These are phyloP conservation scores for Yponomeuta plumbellus DNA, from an alignment of 2,888 invertebrate genomes.

Conservation along the genomic window DNA sequence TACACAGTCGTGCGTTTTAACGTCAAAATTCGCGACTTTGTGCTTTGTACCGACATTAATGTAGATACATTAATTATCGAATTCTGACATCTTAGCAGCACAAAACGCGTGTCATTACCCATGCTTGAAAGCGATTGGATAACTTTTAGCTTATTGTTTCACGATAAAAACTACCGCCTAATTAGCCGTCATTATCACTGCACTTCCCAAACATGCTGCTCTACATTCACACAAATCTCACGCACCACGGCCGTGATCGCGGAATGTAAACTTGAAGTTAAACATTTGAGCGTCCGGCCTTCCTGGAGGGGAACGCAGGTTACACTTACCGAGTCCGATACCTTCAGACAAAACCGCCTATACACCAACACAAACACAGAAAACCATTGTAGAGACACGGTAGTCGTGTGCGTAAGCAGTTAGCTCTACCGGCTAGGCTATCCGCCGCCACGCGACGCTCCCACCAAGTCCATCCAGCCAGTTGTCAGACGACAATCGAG, in stretches of 20 bases:
- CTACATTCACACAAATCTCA: background rate
- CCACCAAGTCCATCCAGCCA: slow-evolving; percentile 31
- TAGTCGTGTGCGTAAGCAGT: background rate
- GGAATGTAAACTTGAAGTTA: background rate
- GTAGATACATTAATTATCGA: too few species aligned
- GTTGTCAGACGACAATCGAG: slow-evolving; percentile 64
- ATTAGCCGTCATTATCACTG: background rate
- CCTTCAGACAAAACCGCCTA: background rate
- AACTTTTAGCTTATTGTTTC: too few species aligned
- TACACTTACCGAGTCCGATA: background rate
- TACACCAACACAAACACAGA: background rate
- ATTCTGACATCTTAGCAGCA: too few species aligned
- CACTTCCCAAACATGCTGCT: background rate
- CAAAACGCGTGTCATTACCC: too few species aligned
- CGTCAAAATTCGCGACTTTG: too few species aligned
- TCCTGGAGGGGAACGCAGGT: background rate
- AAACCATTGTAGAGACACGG: background rate
- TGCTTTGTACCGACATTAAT: too few species aligned
- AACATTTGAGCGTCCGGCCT: background rate
- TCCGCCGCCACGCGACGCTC: background rate
- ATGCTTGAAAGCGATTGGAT: too few species aligned
- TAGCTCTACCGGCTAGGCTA: background rate
- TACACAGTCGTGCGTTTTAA: too few species aligned
- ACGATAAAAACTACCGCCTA: background rate
- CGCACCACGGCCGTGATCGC: background rate